Evolutionary conservation across 2,888 invertebrate species (phyloP).

Genomic region (Synanthedon myopaeformis): DNA sequence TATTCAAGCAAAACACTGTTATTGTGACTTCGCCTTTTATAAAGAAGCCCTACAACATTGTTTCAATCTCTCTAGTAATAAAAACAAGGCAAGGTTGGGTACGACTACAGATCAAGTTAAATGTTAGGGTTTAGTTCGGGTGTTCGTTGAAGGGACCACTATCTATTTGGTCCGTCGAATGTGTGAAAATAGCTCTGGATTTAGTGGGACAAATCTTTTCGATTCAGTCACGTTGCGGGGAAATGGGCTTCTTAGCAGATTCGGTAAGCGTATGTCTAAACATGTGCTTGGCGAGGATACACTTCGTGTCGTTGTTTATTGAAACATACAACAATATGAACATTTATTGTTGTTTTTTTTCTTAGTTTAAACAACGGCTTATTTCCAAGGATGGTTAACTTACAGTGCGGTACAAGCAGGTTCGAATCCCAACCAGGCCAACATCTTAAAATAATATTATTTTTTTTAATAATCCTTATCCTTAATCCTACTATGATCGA

Average conservation of each 20-base stretch:
- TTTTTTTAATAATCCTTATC: too few species aligned
- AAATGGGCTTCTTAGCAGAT: conserved; percentile 61
- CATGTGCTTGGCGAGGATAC: conserved; percentile 4
- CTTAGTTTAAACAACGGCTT: too few species aligned
- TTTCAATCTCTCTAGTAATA: not conserved
- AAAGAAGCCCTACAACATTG: not conserved
- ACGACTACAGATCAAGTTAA: conserved; percentile 43
- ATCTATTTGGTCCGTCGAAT: conserved; percentile 58
- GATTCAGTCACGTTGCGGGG: conserved; percentile 59
- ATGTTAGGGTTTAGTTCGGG: conserved; percentile 57
- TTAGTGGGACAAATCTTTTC: conserved; percentile 63
- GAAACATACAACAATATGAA: conserved; percentile 34
- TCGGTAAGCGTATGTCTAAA: conserved; percentile 56
- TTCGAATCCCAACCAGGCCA: too few species aligned
- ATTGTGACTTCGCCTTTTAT: not conserved
- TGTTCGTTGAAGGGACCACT: conserved; percentile 54
- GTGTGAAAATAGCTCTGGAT: conserved; percentile 58
- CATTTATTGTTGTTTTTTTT: too few species aligned
- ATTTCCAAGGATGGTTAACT: too few species aligned
- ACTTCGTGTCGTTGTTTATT: conserved; percentile 41
- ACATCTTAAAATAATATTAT: too few species aligned
- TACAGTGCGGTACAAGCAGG: too few species aligned
- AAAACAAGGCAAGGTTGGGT: conserved; percentile 22
- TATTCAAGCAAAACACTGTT: too few species aligned
- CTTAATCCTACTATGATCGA: too few species aligned